Conservation (phyloP, 2,113 vertebrate species). For the Etheostoma cragini region DNA sequence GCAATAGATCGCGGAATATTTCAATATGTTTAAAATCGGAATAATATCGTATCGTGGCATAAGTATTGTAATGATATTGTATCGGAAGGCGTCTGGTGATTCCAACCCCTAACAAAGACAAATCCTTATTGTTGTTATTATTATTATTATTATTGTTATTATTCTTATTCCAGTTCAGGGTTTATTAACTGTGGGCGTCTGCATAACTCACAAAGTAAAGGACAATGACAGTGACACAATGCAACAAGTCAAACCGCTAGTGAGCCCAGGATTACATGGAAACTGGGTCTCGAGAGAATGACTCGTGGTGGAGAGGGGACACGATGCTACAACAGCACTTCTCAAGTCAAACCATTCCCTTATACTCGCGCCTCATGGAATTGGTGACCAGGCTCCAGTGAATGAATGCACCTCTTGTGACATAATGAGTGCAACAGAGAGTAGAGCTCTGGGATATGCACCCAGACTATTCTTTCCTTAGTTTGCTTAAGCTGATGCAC, state of each 20-base stretch:
- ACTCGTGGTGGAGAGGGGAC: slow-evolving; percentile 42
- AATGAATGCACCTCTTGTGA: slow-evolving; percentile 41
- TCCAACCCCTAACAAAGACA: no score
- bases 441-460: neutral
- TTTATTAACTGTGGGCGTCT: slow-evolving; percentile 8
- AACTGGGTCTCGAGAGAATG: slow-evolving; percentile 47
- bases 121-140: no score
- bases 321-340: slow-evolving; percentile 16
- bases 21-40: no score
- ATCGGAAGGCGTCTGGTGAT: no score
- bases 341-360: slow-evolving; percentile 30
- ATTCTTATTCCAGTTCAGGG: neutral
- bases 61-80: no score
- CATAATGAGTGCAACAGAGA: slow-evolving; percentile 49
- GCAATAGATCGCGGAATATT: no score
- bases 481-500: slow-evolving; percentile 20
- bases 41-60: no score
- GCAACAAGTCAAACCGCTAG: slow-evolving; percentile 42
- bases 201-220: slow-evolving; percentile 56
- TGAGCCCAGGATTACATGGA: slow-evolving; percentile 7
- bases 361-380: neutral
- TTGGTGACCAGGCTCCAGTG: neutral
- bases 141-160: neutral
- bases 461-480: neutral
- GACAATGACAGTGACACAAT: slow-evolving; percentile 30